Conservation (phyloP, 2,113 vertebrate species). For the Misgurnus mizolepis region DNA sequence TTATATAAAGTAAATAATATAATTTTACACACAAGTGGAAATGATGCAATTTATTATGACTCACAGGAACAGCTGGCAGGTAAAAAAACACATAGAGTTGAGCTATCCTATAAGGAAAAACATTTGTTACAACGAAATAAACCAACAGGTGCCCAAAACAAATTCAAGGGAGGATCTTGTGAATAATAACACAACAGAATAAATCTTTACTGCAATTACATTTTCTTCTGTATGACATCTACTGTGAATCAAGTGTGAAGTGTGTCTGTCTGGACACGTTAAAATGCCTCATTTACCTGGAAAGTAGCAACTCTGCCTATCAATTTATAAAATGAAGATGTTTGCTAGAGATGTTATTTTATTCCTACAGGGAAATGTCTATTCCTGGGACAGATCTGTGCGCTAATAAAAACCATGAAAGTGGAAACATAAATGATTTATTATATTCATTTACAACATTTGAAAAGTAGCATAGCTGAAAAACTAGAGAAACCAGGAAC, state of each 20-base stretch:
- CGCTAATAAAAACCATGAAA: neutral
- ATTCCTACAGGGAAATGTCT: neutral
- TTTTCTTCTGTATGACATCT: slow-evolving; percentile 35
- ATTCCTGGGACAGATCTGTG: slow-evolving; percentile 2
- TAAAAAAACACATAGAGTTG: slow-evolving; percentile 86
- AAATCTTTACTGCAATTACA: neutral
- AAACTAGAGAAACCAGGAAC: too few species aligned
- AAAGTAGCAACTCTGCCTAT: neutral
- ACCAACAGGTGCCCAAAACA: neutral
- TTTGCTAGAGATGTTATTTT: slow-evolving; percentile 4
- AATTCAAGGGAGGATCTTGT: too few species aligned
- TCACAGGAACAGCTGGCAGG: slow-evolving; percentile 88
- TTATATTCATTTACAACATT: neutral
- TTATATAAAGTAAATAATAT: neutral
- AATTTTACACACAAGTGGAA: neutral
- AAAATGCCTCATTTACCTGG: slow-evolving; percentile 28
- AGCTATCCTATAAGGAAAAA: slow-evolving; percentile 76
- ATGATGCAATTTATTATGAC: slow-evolving; percentile 58
- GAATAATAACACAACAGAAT: too few species aligned
- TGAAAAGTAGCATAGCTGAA: too few species aligned
- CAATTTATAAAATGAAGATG: slow-evolving; percentile 16
- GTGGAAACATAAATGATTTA: neutral
- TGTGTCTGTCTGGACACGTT: slow-evolving; percentile 17
- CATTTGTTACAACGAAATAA: neutral
- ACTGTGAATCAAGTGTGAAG: slow-evolving; percentile 17